Conservation (phyloP, 2,797 vertebrate genomes). For the Takifugu ocellatus region DNA sequence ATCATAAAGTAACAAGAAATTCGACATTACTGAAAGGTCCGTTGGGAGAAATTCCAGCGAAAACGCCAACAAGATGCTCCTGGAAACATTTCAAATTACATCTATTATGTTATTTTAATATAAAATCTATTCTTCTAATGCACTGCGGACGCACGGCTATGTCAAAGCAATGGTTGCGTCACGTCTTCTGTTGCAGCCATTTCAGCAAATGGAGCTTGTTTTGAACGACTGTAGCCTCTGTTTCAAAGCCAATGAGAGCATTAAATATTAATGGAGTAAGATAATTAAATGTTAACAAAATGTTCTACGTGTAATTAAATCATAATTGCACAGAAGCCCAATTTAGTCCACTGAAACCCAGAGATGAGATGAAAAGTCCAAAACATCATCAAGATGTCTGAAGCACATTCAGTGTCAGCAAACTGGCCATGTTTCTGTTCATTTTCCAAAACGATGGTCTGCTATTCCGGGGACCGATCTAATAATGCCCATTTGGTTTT, state of each 20-base stretch:
- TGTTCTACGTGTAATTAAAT: too few relatives aligned
- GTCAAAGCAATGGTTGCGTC: slow-evolving; percentile 35
- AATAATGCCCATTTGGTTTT: too few relatives aligned
- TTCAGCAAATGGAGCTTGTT: not conserved
- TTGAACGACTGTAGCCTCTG: slow-evolving; percentile 8
- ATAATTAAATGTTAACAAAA: too few relatives aligned
- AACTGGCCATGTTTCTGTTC: too few relatives aligned
- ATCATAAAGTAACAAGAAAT: slow-evolving; percentile 41
- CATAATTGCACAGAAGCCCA: too few relatives aligned
- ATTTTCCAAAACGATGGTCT: too few relatives aligned
- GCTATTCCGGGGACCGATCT: too few relatives aligned
- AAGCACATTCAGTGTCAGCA: too few relatives aligned
- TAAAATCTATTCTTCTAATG: slow-evolving; percentile 31
- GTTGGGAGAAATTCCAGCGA: slow-evolving; percentile 25
- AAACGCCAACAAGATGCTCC: slow-evolving; percentile 13
- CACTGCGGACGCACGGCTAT: slow-evolving; percentile 6
- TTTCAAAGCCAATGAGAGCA: not conserved
- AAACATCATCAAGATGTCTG: too few relatives aligned
- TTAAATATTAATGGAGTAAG: too few relatives aligned
- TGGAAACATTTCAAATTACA: slow-evolving; percentile 43
- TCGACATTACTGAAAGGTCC: slow-evolving; percentile 27
- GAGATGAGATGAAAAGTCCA: too few relatives aligned
- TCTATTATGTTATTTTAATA: slow-evolving; percentile 36
- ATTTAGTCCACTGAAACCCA: too few relatives aligned
- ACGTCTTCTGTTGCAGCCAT: slow-evolving; percentile 5